Evolutionary conservation across 1,140 invertebrate species (phyloP).

Genomic region (Drosophila aff.): DNA sequence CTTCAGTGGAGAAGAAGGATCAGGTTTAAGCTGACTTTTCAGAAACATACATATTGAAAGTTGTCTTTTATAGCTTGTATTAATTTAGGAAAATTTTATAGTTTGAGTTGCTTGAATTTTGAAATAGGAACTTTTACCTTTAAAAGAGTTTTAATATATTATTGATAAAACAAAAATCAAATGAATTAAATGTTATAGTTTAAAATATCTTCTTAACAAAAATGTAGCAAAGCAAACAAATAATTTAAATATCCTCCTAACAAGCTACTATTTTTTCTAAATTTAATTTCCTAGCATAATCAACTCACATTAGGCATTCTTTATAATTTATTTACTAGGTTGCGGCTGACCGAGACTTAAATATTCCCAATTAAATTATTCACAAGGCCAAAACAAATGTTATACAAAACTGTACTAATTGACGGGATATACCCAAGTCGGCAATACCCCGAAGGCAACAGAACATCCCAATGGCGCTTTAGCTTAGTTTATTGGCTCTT

Average conservation of each 20-base stretch:
- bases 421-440: slow-evolving; percentile 6
- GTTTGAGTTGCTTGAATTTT: too few relatives aligned
- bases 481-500: slow-evolving; percentile 45
- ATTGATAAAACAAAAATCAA: too few relatives aligned
- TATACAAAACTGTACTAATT: not conserved
- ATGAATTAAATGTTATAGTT: too few relatives aligned
- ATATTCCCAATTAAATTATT: not conserved
- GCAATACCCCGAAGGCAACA: not conserved
- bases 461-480: slow-evolving; percentile 7
- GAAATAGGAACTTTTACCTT: too few relatives aligned
- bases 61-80: not conserved
- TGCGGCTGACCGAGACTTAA: not conserved
- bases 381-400: not conserved
- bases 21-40: not conserved
- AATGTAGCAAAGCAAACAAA: too few relatives aligned
- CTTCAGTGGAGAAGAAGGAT: not conserved
- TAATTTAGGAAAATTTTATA: not conserved
- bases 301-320: not conserved
- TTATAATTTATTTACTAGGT: slow-evolving; percentile 5
- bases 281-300: not conserved
- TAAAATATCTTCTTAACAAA: too few relatives aligned
- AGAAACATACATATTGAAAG: not conserved
- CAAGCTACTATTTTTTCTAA: too few relatives aligned
- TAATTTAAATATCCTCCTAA: too few relatives aligned
- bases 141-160: too few relatives aligned